Base-by-base conservation (phyloP, 2,113 vertebrate species). In the Pholis gunnellus region DNA sequence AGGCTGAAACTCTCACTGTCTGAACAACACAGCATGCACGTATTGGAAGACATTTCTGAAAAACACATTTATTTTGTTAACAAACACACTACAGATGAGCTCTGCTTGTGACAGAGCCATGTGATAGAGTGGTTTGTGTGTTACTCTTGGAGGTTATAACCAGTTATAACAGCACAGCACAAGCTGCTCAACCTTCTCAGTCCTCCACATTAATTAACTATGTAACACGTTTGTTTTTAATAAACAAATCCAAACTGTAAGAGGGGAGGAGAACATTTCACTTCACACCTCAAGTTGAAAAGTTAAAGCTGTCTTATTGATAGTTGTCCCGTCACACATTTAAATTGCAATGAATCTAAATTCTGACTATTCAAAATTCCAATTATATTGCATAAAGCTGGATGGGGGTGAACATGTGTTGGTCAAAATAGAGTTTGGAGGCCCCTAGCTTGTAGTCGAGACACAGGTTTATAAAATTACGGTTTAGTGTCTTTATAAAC, bases 141-240 rank as follows among this genome's bases (percentile, higher is more conserved):
- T 87, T 92, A 22, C 9, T 94, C 9, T 94, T 69, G 93, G 93
- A 94, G 93, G 92, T 54, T 79, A 75, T 88, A 92, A 94, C 92
- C 93, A 84, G 92, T 93, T 90, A 72, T 3, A 93, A 70, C 92
- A 93, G 92, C 91, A 94, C 82, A 36, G 46, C n/a, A 78, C 15
- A 79, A 81, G 90, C 92, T 88, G 92, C 66, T 84, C 9, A 92
- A 94, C 93, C 73, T 94, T 94, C 93, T 94, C 93, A 92, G 76
- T 84, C 93, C 93, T 94, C 93, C 91, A 40, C 29, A 46, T 69
- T 22, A n/a, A n/a, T n/a, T n/a, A n/a, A n/a, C n/a, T n/a, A n/a
- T n/a, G n/a, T n/a, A n/a, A 25, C 9, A 48, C 1, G 11, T 54
- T 27, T 60, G 9, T 66, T 59, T 25, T 72, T 25, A 3, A 38